Conservation (phyloP, 2,113 vertebrate species). For the Pseudorhombus dupliciocellatus region DNA sequence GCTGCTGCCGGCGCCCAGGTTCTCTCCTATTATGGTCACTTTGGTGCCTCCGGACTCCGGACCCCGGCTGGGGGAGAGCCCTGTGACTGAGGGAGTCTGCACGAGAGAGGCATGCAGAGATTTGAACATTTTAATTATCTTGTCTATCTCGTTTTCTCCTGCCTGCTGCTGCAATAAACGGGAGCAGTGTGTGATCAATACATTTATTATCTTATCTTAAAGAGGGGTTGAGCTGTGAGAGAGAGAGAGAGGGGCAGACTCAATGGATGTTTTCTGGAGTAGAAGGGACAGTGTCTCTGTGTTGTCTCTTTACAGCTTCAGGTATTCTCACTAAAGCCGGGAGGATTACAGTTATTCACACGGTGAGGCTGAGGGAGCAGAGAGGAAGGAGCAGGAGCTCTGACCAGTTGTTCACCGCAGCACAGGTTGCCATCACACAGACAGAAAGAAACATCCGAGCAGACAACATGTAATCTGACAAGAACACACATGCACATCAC, state of each 20-base stretch:
- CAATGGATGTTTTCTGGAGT: too few species aligned
- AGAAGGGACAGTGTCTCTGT: too few species aligned
- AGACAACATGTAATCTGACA: conserved; percentile 42
- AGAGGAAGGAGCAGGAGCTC: conserved; percentile 55
- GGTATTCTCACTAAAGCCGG: conserved; percentile 31
- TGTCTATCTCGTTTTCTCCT: too few species aligned
- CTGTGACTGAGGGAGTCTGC: conserved; percentile 88
- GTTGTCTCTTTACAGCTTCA: background rate
- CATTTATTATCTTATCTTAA: background rate
- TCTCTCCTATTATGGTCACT: conserved; percentile 92
- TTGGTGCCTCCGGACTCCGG: conserved; percentile 96
- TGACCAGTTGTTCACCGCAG: background rate
- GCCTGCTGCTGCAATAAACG: too few species aligned
- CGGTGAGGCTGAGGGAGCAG: conserved; percentile 33
- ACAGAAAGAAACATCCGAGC: conserved; percentile 61
- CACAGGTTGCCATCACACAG: background rate
- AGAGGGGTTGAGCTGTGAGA: conserved; percentile 1
- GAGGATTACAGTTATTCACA: conserved; percentile 57
- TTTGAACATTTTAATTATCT: too few species aligned
- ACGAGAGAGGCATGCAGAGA: conserved; percentile 22
- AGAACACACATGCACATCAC: background rate
- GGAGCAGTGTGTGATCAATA: too few species aligned
- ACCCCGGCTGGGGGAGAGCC: conserved; percentile 88
- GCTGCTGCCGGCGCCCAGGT: conserved; percentile 92
- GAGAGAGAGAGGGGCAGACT: too few species aligned